phyloP scores from a whole-genome alignment of 2,888 invertebrate species.

The Antheraea yamamai region DNA sequence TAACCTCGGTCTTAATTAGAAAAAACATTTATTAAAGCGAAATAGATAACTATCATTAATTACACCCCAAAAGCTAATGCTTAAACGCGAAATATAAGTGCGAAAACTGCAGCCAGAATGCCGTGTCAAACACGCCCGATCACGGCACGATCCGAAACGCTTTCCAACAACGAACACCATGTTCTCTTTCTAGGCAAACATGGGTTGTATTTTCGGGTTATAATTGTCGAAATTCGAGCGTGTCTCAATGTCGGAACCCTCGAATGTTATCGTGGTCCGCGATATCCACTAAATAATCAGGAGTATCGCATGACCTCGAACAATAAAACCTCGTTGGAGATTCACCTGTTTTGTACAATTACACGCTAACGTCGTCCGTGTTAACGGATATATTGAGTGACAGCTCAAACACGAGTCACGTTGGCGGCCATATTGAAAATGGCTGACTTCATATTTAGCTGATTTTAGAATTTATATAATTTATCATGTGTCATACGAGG shows the following conservation, averaged over 20 bases:
- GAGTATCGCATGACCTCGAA: slow-evolving; percentile 9
- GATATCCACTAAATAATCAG: slow-evolving; percentile 13
- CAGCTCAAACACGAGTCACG: slow-evolving; percentile 1
- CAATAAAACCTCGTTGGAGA: slow-evolving; percentile 7
- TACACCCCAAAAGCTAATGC: slow-evolving; percentile 66
- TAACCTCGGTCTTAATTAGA: background rate
- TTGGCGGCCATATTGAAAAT: slow-evolving; percentile 1
- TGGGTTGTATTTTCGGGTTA: background rate
- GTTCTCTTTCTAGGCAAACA: background rate
- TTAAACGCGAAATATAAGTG: slow-evolving; percentile 73
- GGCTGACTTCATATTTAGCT: background rate
- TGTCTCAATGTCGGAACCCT: slow-evolving; percentile 7
- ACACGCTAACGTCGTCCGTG: slow-evolving; percentile 6
- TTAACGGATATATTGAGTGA: slow-evolving; percentile 4
- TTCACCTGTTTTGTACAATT: slow-evolving; percentile 11
- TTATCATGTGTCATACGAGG: background rate
- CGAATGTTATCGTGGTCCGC: slow-evolving; percentile 12
- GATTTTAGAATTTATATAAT: background rate
- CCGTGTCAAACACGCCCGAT: slow-evolving; percentile 65
- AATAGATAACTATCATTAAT: slow-evolving; percentile 73
- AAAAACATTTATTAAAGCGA: slow-evolving; percentile 19
- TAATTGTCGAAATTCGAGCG: slow-evolving; percentile 1
- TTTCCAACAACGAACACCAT: slow-evolving; percentile 2
- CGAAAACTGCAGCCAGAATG: slow-evolving; percentile 66
- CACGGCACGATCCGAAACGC: slow-evolving; percentile 48